Base-by-base conservation (phyloP, 2,888 invertebrate species). In the Erannis defoliaria region DNA sequence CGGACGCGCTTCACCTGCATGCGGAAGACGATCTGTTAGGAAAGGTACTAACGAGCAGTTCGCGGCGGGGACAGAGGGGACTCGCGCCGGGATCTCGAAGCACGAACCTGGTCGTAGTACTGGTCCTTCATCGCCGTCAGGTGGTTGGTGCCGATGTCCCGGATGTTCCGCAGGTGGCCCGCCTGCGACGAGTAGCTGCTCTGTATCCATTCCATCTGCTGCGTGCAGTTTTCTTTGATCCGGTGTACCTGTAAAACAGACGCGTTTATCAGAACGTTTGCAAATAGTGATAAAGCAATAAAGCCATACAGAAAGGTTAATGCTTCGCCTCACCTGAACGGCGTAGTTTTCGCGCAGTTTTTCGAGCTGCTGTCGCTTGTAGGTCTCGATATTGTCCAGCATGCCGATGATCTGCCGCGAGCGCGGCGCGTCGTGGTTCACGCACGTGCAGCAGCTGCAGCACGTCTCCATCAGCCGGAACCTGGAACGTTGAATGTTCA, bases 141-240 rank as follows among this genome's bases (percentile, higher is more conserved):
- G 83, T 98, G 97, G 81, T 95, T 96, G 53, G 97, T 96, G 62
- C 99, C 98, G 84, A 98, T 98, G 80, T 98, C 98, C 67, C 98
- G 94, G 75, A 99, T 97, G 80, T 98, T 98, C 75, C 96, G 95
- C 54, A 98, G 93, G 83, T 98, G 97, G 76, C 96, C 96, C 48
- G 97, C 96, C 89, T 98, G 98, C 35, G 96, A 94, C 74, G 97
- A 96, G 85, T 99, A 99, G 83, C 98, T 98, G 81, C 95, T 97
- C 79, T 98, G 96, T 71, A 99, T 97, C 96, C 97, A 97, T 78
- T 98, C 98, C 92, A 98, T 96, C 91, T 98, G 98, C 82, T 97
- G 97, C 23, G 96, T 95, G 84, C 98, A 99, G 81, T 99, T 98
- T 80, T 98, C 98, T 80, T 97, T 96, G 76, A 99, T 98, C 69